Conservation (phyloP, 2,113 vertebrate genomes). For the Neomonachus schauinslandi region DNA sequence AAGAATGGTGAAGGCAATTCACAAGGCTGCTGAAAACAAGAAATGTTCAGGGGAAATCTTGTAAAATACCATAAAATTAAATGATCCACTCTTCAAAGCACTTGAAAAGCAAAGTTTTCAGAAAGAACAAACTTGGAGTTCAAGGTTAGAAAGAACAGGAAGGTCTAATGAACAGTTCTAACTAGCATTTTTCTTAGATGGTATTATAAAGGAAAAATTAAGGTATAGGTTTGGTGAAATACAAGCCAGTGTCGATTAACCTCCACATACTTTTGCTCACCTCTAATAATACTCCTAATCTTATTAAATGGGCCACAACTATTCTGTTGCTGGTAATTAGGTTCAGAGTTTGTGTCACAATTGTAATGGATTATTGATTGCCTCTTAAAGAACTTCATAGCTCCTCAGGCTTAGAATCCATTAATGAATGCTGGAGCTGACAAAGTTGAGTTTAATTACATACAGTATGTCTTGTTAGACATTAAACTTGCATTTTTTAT, state of each 20-base stretch:
- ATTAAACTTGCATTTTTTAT: conserved; percentile 57
- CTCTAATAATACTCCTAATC: conserved; percentile 51
- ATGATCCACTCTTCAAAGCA: background rate
- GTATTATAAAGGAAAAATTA: conserved; percentile 37
- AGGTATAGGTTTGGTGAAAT: background rate
- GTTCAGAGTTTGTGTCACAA: conserved; percentile 62
- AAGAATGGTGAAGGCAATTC: background rate
- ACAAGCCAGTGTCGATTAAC: conserved; percentile 56
- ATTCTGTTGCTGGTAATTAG: conserved; percentile 69
- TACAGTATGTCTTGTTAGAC: conserved; percentile 54
- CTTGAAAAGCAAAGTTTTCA: conserved; percentile 34
- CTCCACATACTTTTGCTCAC: background rate
- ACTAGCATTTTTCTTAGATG: conserved; percentile 61
- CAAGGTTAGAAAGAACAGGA: conserved; percentile 43
- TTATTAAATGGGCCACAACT: conserved; percentile 69
- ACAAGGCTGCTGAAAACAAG: background rate
- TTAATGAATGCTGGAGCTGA: conserved; percentile 68
- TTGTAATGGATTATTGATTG: conserved; percentile 84
- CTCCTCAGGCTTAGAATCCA: conserved; percentile 48
- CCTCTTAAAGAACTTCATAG: conserved; percentile 72
- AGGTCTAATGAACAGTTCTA: conserved; percentile 5
- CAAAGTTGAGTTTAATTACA: conserved; percentile 80
- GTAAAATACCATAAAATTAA: conserved; percentile 39
- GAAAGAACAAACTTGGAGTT: conserved; percentile 39
- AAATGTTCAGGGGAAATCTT: background rate